Base-by-base conservation (phyloP, 2,797 vertebrate genomes). In the Lutjanus campechanus region DNA sequence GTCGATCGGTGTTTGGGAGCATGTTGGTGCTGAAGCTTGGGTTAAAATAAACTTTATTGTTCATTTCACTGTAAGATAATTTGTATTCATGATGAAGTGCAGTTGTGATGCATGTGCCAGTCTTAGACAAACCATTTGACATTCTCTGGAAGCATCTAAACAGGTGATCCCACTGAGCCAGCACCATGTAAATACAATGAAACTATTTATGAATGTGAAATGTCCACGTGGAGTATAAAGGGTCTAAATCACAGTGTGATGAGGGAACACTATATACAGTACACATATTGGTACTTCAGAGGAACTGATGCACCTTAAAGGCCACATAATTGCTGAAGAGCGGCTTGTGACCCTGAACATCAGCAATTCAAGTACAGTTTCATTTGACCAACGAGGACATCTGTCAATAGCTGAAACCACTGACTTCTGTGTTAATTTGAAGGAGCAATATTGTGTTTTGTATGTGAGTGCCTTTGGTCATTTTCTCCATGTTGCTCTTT, bases 391-490 rank as follows among this genome's bases (percentile, higher is more conserved):
- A 9, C 10, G 49, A 20, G 25, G 22, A 47, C 36, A 50, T 36
- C 22, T 68, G 69, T 41, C 19, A 36, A 4, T 8, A 29, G 50
- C 53, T 13, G 9, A 46, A 56, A 47, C 15, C 46, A 13, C 56
- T 5, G 49, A 9, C 46, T 22, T 62, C 10, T 66, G 64, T 19
- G 29, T 67, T 50, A 49, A 5, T 56, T 20, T 80, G 13, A 56
- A 47, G 66, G 5, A 47, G 5, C 13, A 67, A 22, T 51, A 55
- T 54, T 15, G 43, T 66, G 25, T 59, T 16, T 8, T 46, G 72
- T 67, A 17, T 81, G 50, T 53, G 19, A 70, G 59, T 79, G 70
- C 70, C 68, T 78, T 77, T 53, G n/a, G 72, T 66, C 4, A 44
- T 53, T 56, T 69, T 59, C 8, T 43, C 5, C 4, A 22, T 72